phyloP scores from a whole-genome alignment of 2,113 vertebrate genomes.

The Pterocles gutturalis region DNA sequence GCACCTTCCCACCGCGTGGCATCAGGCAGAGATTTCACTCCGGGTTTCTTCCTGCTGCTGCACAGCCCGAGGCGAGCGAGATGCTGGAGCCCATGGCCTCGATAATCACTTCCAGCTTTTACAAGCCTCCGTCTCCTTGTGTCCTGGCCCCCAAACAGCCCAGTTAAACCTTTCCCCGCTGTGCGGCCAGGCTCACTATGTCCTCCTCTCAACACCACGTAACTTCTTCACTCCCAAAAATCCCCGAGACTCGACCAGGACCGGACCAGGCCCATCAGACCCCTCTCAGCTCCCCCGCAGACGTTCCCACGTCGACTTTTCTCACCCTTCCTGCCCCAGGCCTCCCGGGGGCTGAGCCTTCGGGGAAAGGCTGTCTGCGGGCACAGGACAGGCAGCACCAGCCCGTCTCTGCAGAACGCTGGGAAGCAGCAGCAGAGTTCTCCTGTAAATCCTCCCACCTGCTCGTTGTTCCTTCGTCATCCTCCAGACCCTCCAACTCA shows the following conservation, averaged over 20 bases:
- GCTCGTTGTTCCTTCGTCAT: background rate
- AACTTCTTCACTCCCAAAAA: background rate
- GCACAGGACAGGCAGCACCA: background rate
- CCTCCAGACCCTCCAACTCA: background rate
- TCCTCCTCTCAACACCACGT: background rate
- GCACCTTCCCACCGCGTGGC: background rate
- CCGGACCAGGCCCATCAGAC: background rate
- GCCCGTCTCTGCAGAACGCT: background rate
- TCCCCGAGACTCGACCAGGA: too few species aligned
- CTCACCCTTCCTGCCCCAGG: background rate
- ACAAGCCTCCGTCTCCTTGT: background rate
- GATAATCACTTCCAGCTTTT: background rate
- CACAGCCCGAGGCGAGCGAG: accelerated
- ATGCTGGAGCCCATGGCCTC: accelerated
- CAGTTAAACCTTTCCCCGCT: background rate
- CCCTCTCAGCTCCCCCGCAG: background rate
- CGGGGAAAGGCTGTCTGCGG: accelerated
- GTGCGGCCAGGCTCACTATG: background rate
- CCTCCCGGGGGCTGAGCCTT: background rate
- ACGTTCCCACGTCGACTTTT: accelerated
- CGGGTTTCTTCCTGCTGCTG: background rate
- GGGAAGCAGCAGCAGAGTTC: accelerated
- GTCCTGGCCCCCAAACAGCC: too few species aligned
- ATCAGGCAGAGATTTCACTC: background rate
- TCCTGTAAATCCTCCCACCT: background rate